Evolutionary conservation across 2,888 invertebrate genomes (phyloP).

Genomic region (Spisula solida): DNA sequence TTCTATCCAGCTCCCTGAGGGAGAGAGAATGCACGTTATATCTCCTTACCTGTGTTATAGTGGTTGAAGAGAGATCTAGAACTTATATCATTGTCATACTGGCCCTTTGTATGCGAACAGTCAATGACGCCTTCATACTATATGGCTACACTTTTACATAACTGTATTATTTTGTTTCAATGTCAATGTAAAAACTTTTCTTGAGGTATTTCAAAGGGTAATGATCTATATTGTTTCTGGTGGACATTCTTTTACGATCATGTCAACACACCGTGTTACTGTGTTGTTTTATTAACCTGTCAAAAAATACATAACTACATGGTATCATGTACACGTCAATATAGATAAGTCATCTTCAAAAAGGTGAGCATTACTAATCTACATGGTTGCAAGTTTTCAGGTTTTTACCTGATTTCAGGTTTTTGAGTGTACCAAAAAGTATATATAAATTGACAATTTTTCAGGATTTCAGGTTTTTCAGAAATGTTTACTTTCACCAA

Average conservation of each 20-base stretch:
- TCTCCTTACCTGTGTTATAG: conserved; percentile 13
- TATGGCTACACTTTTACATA: conserved; percentile 5
- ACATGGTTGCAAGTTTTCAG: too few species aligned
- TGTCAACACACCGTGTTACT: not conserved
- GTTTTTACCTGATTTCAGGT: too few species aligned
- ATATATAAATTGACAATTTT: too few species aligned
- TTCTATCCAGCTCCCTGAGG: conserved; percentile 42
- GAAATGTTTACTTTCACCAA: too few species aligned
- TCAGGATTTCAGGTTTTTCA: too few species aligned
- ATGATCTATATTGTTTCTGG: not conserved
- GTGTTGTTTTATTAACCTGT: not conserved
- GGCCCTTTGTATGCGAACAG: conserved; percentile 35
- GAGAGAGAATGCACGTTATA: not conserved
- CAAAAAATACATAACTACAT: too few species aligned
- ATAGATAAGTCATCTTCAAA: too few species aligned
- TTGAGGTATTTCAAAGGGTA: not conserved
- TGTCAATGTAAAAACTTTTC: conserved; percentile 1
- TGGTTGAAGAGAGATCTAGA: conserved; percentile 14
- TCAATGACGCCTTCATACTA: not conserved
- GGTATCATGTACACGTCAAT: too few species aligned
- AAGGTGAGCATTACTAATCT: too few species aligned
- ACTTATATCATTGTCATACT: conserved; percentile 31
- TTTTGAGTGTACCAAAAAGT: too few species aligned
- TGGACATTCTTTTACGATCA: not conserved
- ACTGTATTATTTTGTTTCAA: not conserved